Conservation (phyloP, 2,797 vertebrate genomes). For the Remorina albescens region DNA sequence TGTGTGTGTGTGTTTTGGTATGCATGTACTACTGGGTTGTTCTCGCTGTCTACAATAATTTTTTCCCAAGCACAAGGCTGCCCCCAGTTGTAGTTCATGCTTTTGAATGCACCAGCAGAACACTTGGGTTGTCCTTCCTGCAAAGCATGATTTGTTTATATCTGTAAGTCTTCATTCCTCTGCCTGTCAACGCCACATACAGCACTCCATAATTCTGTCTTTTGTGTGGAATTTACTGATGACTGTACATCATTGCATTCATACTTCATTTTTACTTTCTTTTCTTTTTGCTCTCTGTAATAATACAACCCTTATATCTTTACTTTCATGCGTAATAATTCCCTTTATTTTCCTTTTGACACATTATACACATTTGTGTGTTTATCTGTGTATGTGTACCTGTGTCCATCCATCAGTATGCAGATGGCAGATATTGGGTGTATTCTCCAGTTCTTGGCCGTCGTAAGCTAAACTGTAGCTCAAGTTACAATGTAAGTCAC, state of each 20-base stretch:
- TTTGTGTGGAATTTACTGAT: slow-evolving; percentile 13
- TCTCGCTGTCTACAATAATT: slow-evolving; percentile 37
- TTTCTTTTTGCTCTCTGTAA: slow-evolving; percentile 17
- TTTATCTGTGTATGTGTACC: slow-evolving; percentile 42
- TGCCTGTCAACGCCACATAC: slow-evolving; percentile 12
- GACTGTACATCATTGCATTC: slow-evolving; percentile 14
- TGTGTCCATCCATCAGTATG: slow-evolving; percentile 87
- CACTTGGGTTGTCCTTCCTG: slow-evolving; percentile 30
- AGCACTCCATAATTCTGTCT: slow-evolving; percentile 16
- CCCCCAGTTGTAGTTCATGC: slow-evolving; percentile 29
- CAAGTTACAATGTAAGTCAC: slow-evolving; percentile 83
- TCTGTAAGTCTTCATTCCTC: slow-evolving; percentile 53
- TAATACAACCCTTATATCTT: slow-evolving; percentile 5
- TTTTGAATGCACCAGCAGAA: slow-evolving; percentile 47
- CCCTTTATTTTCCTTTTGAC: slow-evolving; percentile 17
- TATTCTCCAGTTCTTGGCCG: slow-evolving; percentile 92
- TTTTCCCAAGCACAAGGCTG: slow-evolving; percentile 45
- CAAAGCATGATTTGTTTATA: slow-evolving; percentile 59
- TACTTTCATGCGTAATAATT: background rate
- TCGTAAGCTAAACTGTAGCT: slow-evolving; percentile 84
- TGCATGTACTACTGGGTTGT: slow-evolving; percentile 49
- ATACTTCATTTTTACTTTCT: slow-evolving; percentile 23
- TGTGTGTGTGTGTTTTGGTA: slow-evolving; percentile 19
- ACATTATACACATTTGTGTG: slow-evolving; percentile 37
- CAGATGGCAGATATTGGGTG: slow-evolving; percentile 97